phyloP scores from a whole-genome alignment of 2,113 vertebrate species.

The Opisthocomus hoazin region DNA sequence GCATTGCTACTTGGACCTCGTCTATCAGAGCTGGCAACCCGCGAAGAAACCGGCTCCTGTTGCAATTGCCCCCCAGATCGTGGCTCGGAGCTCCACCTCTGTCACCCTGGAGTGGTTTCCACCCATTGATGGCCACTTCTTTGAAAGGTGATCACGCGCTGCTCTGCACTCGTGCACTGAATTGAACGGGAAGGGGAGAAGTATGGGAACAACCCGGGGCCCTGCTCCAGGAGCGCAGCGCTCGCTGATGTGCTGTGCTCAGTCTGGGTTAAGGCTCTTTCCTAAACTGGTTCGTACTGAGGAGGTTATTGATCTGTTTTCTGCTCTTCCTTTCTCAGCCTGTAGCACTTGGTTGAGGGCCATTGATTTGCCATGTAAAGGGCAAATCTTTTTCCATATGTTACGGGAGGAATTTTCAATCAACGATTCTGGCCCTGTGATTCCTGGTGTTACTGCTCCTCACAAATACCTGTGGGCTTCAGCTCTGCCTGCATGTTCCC shows the following conservation, averaged over 20 bases:
- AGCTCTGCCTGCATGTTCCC: background rate
- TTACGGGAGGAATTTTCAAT: conserved; percentile 24
- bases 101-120: conserved; percentile 95
- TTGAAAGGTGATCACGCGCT: conserved; percentile 89
- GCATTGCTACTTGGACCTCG: conserved; percentile 97
- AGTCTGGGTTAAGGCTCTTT: background rate
- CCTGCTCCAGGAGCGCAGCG: rapidly evolving
- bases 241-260: background rate
- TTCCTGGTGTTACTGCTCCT: background rate
- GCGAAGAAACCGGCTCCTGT: conserved; percentile 83
- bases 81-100: conserved; percentile 78
- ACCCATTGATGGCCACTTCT: conserved; percentile 90
- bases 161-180: background rate
- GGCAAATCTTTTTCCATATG: conserved; percentile 36
- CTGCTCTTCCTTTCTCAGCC: conserved; percentile 47
- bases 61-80: conserved; percentile 87
- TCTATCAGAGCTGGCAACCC: conserved; percentile 94
- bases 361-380: conserved; percentile 56
- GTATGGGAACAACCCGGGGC: rapidly evolving
- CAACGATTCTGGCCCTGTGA: background rate
- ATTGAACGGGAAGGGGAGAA: background rate
- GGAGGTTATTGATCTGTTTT: conserved; percentile 55
- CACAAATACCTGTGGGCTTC: background rate
- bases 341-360: conserved; percentile 22
- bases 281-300: background rate